Base-by-base conservation (phyloP, 1,140 invertebrate species). In the Zeugodacus cucurbitae region DNA sequence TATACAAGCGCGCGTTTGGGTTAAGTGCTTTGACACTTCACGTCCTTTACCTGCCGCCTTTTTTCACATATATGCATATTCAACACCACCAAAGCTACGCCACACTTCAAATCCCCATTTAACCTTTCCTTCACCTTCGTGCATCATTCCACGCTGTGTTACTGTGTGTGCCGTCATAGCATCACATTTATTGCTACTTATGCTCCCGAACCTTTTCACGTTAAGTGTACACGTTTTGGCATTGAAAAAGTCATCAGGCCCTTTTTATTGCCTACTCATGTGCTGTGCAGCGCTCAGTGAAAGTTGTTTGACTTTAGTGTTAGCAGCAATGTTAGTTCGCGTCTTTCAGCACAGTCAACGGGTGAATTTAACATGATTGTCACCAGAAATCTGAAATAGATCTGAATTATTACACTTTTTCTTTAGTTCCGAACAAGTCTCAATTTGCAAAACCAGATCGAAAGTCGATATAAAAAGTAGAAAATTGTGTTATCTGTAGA, bases 1-100 rank as follows among this genome's bases (percentile, higher is more conserved):
- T 62, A n/a, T 62, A n/a, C 8, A n/a, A 5, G 22, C 22, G 74
- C 22, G 41, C 41, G 41, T 14, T 82, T 48, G 74, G 34, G 41
- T 82, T 82, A 82, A 82, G 74, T 82, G 74, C 44, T 82, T 82
- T 82, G 74, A 26, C 74, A 82, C 74, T 82, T 26, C 58, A 62
- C 37, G 5, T 48, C 41, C 74, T 82, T 82, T 82, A n/a, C 44
- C n/a, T 48, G 41, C 41, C 44, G 4, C 26, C 48, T 82, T 48
- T 48, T 82, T 11, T 20, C 41, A 29, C 17, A 41, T 29, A 48
- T 17, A n/a, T 20, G 8, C 2, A 11, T 8, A 32, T 11, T 2
- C 8, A 10, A 2, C 64, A n/a, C 8, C 64, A 29, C 26, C 2
- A 5, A 29, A 2, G 8, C 32, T 11, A 7, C 32, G 26, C 32